A percentile compares a stretch with the other conserved stretches of the same genome.
phyloP scores from a whole-genome alignment of 2,797 vertebrate genomes.

The Mormyrus proboscirostris region DNA sequence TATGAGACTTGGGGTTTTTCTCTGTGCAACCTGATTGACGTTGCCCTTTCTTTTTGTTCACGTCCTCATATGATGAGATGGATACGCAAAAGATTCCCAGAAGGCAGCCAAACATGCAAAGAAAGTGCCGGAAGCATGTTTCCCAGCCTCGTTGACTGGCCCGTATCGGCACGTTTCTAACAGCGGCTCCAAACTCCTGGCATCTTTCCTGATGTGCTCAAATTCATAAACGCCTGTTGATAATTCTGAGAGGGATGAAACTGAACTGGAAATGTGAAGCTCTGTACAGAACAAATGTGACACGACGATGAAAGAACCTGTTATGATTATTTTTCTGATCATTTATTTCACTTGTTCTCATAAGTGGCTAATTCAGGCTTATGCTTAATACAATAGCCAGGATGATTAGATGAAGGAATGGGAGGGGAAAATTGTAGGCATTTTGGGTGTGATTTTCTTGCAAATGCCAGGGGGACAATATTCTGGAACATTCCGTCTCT shows the following conservation, averaged over 20 bases:
- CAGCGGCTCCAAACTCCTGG: not conserved
- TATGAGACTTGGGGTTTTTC: not conserved
- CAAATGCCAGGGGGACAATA: not conserved
- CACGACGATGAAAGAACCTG: not conserved
- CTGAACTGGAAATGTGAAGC: not conserved
- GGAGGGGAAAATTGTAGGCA: not conserved
- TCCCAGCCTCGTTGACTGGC: not conserved
- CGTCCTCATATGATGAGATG: not conserved
- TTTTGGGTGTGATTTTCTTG: not conserved
- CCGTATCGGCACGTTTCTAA: not conserved
- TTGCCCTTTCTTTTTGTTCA: not conserved
- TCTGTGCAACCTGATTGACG: not conserved
- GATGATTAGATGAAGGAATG: slow-evolving; percentile 12
- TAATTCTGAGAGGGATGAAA: not conserved
- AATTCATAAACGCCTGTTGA: not conserved
- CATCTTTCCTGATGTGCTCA: not conserved
- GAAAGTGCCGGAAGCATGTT: not conserved
- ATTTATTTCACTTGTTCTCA: slow-evolving; percentile 3
- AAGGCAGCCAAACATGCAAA: slow-evolving; percentile 5
- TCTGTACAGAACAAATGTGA: not conserved
- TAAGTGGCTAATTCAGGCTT: not conserved
- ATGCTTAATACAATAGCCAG: not conserved
- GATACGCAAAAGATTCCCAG: not conserved
- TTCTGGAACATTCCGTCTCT: not conserved
- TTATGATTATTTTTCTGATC: slow-evolving; percentile 7